Evolutionary conservation across 2,888 invertebrate genomes (phyloP).

Genomic region (Cryptocheilus praepositus): DNA sequence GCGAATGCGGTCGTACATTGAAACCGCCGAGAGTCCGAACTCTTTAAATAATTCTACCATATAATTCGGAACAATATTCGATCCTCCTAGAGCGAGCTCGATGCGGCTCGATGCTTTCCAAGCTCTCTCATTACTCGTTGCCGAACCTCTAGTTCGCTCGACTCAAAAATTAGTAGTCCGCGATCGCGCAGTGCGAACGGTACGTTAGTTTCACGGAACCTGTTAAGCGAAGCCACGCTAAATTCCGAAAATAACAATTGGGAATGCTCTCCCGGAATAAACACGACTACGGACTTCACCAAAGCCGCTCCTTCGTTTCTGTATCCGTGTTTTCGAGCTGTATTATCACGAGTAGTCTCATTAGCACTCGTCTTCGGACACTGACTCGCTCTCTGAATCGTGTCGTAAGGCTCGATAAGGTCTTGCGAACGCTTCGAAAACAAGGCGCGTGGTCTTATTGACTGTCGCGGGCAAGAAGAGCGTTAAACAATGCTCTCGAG

Average conservation of each 20-base stretch:
- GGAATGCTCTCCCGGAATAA: no score
- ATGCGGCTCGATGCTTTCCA: no score
- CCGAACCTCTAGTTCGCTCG: no score
- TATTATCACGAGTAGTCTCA: no score
- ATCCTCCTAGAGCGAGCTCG: background rate
- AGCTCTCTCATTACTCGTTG: no score
- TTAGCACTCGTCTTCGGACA: no score
- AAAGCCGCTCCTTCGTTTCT: conserved; percentile 2
- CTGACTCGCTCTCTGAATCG: background rate
- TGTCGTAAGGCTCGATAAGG: conserved; percentile 10
- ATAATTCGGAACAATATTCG: conserved; percentile 6
- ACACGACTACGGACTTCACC: background rate
- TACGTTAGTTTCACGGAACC: no score
- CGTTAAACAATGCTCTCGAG: conserved; percentile 21
- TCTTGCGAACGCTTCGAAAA: conserved; percentile 1
- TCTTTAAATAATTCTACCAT: conserved; percentile 47
- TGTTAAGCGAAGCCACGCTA: no score
- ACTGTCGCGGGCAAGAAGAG: conserved; percentile 5
- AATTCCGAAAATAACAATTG: no score
- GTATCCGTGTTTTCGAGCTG: background rate
- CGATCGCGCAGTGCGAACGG: no score
- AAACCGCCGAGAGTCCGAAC: conserved; percentile 26
- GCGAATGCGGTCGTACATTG: conserved; percentile 2
- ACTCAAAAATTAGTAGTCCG: no score
- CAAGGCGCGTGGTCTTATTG: conserved; percentile 8